Evolutionary conservation across 2,113 vertebrate genomes (phyloP), one percentile per base, ranked within the genome.

Genomic region (Silurus asotus): DNA sequence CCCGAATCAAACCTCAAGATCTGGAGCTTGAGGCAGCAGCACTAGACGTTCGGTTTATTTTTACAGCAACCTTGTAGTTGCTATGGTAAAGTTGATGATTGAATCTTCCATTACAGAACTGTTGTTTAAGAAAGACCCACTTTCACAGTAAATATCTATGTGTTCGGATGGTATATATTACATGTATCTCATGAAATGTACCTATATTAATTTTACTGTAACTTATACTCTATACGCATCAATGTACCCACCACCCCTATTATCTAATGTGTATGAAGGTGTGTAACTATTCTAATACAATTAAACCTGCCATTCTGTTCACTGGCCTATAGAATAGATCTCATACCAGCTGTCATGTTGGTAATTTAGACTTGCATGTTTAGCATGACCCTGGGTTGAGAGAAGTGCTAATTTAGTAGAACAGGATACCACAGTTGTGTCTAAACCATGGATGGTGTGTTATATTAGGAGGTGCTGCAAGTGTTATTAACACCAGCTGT

Each of bases 331-430:
- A 19, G 6, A 19, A 72, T 77, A 55, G 23, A n/a, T 55, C 19
- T 55, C 75, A 77, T n/a, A 25, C 5, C 76, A 78, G n/a, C 76
- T 78, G 76, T 78, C 53, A 58, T 4, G 10, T 20, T 48, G 45
- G 20, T 45, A 72, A 72, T 72, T 72, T 77, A 25, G 23, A n/a
- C 13, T 28, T 78, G 76, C 5, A 58, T 28, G 53, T 78, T 28
- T 56, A 78, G 76, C 23, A 58, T 78, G 76, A 53, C 76, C 75
- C 51, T 28, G 76, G 76, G n/a, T 58, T 53, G 17, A 55, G 13
- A 58, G n/a, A 28, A 78, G 15, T 78, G 53, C 19, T 56, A 25
- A 56, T 78, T 78, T 17, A 28, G 53, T 58, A 8, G 11, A 55
- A 53, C 23, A 15, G 51, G 25, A 14, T 77, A 6, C 19, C 75